phyloP scores from a whole-genome alignment of 2,797 vertebrate species.

The Sparidentex hasta region DNA sequence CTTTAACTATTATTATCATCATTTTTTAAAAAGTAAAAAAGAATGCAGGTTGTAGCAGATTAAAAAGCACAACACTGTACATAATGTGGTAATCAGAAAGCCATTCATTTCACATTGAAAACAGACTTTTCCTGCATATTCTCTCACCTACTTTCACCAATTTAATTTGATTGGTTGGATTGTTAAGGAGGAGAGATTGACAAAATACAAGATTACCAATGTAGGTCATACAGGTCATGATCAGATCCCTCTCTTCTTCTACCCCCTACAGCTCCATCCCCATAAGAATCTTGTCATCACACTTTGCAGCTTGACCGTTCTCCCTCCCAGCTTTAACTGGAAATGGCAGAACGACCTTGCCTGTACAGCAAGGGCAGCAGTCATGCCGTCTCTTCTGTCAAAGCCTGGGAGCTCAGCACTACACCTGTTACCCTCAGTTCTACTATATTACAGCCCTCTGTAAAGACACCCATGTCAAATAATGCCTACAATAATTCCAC shows the following conservation, averaged over 20 bases:
- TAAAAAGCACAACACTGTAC: neutral
- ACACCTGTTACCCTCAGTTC: constrained; percentile 47
- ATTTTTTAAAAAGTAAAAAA: too few species aligned
- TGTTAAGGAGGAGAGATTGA: constrained; percentile 24
- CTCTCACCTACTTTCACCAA: constrained; percentile 28
- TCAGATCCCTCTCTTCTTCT: neutral
- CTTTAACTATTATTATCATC: too few species aligned
- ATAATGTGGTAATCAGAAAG: constrained; percentile 10
- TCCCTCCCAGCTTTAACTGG: neutral
- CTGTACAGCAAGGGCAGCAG: constrained; percentile 30
- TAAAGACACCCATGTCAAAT: constrained; percentile 2
- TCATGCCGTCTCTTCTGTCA: constrained; percentile 33
- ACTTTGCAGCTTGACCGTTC: neutral
- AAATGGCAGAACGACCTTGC: constrained; percentile 39
- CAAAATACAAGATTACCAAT: neutral
- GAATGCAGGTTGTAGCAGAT: neutral
- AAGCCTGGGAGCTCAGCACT: constrained; percentile 40
- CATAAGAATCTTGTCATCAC: constrained; percentile 7
- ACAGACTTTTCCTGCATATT: constrained; percentile 13
- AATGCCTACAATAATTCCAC: neutral
- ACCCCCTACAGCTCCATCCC: constrained; percentile 14
- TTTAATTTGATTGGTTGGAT: constrained; percentile 50
- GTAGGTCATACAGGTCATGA: neutral
- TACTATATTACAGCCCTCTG: neutral
- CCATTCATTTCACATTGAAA: constrained; percentile 33